Percentiles rank a stretch among this genome's conserved stretches.
Evolutionary conservation across 2,888 invertebrate species (phyloP).

Genomic region (Callyntrura sp.): DNA sequence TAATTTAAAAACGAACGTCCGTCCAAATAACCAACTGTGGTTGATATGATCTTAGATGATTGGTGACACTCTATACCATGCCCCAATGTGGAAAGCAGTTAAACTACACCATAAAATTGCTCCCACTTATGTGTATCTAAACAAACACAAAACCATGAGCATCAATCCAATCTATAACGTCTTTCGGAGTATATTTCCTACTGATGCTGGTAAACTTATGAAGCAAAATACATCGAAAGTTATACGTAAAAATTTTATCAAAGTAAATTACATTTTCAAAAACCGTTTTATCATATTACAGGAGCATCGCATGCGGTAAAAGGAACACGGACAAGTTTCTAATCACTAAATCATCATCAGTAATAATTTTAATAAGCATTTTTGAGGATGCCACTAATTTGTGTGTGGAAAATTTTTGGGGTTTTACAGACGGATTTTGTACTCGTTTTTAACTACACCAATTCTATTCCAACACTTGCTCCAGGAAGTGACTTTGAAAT

Average conservation of each 20-base stretch:
- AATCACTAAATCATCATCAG: no score
- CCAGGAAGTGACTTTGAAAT: conserved; percentile 27
- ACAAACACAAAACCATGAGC: conserved; percentile 33
- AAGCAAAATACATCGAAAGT: no score
- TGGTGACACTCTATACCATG: conserved; percentile 34
- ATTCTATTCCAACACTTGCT: neutral
- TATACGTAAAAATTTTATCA: no score
- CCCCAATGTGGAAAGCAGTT: conserved; percentile 56
- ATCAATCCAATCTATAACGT: neutral
- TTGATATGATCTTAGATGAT: conserved; percentile 56
- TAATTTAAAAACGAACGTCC: no score
- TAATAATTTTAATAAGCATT: neutral
- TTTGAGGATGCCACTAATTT: neutral
- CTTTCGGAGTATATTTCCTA: neutral
- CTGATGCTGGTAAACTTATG: neutral
- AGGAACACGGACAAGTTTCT: neutral
- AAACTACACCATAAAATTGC: conserved; percentile 61
- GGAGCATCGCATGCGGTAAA: conserved; percentile 56
- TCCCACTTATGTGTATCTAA: conserved; percentile 42
- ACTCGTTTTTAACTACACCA: conserved; percentile 43
- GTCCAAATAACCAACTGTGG: no score
- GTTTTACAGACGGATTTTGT: conserved; percentile 33
- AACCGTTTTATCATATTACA: neutral
- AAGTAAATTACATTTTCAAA: neutral
- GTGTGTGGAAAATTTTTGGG: neutral